Conservation (phyloP, 64 coral and sea anemone genomes). For the Cladopsammia gracilis region DNA sequence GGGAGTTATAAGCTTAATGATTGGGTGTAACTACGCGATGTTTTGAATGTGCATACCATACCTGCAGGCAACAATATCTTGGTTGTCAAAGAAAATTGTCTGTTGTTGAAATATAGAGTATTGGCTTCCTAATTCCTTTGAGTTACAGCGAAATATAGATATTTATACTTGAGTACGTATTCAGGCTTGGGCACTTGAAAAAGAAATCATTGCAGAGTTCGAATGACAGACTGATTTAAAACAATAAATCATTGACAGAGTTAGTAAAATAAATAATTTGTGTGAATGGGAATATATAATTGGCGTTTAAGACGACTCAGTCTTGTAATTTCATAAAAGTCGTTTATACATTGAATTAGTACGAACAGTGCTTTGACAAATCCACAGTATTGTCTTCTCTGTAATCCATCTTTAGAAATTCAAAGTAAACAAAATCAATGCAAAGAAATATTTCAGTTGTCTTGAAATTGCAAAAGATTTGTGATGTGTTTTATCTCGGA, state of each 20-base stretch:
- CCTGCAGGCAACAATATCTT: constrained; percentile 1
- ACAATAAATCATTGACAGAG: not conserved
- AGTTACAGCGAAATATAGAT: not conserved
- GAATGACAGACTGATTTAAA: not conserved
- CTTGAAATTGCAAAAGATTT: too few species aligned
- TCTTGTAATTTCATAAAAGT: too few species aligned
- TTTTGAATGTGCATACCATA: too few species aligned
- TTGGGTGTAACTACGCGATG: not conserved
- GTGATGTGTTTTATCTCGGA: too few species aligned
- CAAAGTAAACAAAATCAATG: too few species aligned
- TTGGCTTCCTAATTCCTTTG: not conserved
- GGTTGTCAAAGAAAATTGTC: not conserved
- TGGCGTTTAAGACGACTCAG: too few species aligned
- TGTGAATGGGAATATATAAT: too few species aligned
- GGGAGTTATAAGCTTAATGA: not conserved
- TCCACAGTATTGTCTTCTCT: not conserved
- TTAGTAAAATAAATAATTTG: too few species aligned
- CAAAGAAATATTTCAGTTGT: too few species aligned
- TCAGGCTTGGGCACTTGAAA: not conserved
- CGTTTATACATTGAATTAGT: too few species aligned
- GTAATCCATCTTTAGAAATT: too few species aligned
- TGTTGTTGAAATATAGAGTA: not conserved
- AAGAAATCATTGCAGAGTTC: constrained; percentile 6
- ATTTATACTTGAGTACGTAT: too few species aligned
- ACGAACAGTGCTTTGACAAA: not conserved